Base-by-base conservation (phyloP, 2,888 invertebrate genomes). In the Busseola fusca region DNA sequence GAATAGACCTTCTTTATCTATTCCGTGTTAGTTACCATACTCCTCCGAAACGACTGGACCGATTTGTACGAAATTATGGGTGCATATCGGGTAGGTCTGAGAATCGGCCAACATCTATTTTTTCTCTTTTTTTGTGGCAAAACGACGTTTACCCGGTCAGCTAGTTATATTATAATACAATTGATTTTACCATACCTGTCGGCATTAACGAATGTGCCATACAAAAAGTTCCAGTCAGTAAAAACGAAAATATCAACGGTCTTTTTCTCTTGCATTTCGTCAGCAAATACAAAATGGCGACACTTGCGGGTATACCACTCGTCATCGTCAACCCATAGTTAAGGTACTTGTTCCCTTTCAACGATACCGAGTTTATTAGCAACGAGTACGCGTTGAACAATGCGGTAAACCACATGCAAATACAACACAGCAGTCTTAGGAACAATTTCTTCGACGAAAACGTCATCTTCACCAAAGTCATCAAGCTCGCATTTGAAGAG, bases 271-370 rank as follows among this genome's bases (percentile, higher is more conserved):
- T 96, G 57, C 94, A 92, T 63, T 89, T 91, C 67, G 96, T 96
- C 63, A 97, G 90, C 56, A 96, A 87, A 69, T 95, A 92, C 66
- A 94, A 95, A 69, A 96, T 95, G 34, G 93, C 85, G 30, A 96
- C 84, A 82, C 96, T 96, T 0, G 96, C 96, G 0, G 97, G 97
- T 56, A 97, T 91, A 82, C 93, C 97, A 14, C 96, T 92, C 12
- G 96, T 78, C 0, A 96, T 91, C n/a, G 96, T 96, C 50, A 97
- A 86, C 10, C 97, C 97, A 87, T 97, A 98, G 89, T 98, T 98
- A 7, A 97, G 85, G 87, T 98, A 98, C 86, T 97, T 97, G 89
- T 97, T 96, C 0, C 97, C 98, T 65, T 96, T 96, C 56, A 98
- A 91, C 0, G 97, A 96, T 0, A 97, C 97, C 0, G 97, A 96